phyloP scores from a whole-genome alignment of 2,113 vertebrate genomes.

The Sceloporus tristichus region DNA sequence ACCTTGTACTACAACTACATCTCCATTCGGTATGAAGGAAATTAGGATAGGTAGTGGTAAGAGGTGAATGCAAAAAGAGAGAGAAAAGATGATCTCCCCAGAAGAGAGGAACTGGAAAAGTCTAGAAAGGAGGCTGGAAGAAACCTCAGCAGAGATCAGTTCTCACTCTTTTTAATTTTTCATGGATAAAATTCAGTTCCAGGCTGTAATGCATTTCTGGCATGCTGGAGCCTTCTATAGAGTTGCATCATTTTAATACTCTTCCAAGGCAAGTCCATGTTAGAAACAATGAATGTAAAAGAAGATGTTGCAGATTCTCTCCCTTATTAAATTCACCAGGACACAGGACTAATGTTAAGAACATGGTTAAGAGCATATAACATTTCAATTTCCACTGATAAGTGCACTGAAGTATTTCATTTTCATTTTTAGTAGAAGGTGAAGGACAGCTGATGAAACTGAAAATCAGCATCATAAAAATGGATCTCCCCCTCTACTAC shows the following conservation, averaged over 20 bases:
- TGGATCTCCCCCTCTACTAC: background rate
- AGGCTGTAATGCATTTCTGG: background rate
- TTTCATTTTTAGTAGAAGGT: background rate
- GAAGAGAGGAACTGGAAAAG: background rate
- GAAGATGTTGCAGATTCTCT: background rate
- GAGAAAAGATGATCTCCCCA: background rate
- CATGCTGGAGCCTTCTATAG: background rate
- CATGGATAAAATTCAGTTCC: background rate
- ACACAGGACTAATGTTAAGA: background rate
- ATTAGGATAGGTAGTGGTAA: background rate
- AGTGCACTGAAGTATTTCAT: background rate
- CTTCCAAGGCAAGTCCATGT: too few relatives aligned
- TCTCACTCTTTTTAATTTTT: background rate
- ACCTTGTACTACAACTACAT: too few relatives aligned
- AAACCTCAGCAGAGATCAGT: background rate
- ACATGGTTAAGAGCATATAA: background rate
- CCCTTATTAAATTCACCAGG: background rate
- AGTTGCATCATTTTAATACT: background rate
- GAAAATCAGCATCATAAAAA: constrained; percentile 10
- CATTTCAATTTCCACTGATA: background rate
- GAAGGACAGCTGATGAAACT: background rate
- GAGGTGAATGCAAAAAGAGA: background rate
- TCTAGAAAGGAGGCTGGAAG: background rate
- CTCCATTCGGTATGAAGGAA: background rate
- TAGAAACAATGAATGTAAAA: background rate